Evolutionary conservation across 2,113 vertebrate species (phyloP).

Genomic region (Struthio camelus): DNA sequence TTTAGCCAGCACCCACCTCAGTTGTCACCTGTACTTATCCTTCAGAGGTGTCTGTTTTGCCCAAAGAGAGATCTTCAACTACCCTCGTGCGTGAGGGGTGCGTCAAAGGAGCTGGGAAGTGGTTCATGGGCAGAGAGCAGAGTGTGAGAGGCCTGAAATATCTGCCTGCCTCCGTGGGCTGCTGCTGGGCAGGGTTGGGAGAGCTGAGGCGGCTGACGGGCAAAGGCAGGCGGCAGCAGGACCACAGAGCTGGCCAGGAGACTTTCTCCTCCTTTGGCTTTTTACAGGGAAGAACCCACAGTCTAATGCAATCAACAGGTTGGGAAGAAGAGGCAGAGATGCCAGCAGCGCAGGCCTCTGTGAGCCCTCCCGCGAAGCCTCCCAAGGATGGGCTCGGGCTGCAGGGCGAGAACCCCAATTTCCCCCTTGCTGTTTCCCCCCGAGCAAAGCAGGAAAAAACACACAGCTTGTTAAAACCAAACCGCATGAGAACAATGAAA

Average conservation of each 20-base stretch:
- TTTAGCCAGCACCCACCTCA: background rate
- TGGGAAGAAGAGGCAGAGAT: background rate
- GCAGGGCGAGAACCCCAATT: background rate
- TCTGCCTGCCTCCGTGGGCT: background rate
- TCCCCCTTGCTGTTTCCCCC: background rate
- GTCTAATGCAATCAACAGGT: background rate
- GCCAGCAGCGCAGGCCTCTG: background rate
- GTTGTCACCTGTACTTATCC: background rate
- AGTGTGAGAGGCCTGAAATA: background rate
- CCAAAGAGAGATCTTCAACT: background rate
- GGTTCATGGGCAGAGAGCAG: background rate
- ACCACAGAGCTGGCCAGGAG: background rate
- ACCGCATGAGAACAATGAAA: conserved; percentile 65
- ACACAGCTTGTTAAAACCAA: conserved; percentile 30
- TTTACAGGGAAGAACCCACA: background rate
- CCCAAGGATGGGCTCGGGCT: too few species aligned
- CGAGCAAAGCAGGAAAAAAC: conserved; percentile 62
- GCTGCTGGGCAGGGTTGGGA: background rate
- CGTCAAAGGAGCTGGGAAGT: too few species aligned
- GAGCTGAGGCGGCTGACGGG: background rate
- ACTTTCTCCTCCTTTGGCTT: background rate
- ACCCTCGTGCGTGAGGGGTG: too few species aligned
- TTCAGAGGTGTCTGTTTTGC: background rate
- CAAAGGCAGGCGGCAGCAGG: background rate
- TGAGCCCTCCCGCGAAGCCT: too few species aligned